Evolutionary conservation across 2,888 invertebrate genomes (phyloP), one percentile per base, ranked within the genome.

Genomic region (Diarsia brunnea): DNA sequence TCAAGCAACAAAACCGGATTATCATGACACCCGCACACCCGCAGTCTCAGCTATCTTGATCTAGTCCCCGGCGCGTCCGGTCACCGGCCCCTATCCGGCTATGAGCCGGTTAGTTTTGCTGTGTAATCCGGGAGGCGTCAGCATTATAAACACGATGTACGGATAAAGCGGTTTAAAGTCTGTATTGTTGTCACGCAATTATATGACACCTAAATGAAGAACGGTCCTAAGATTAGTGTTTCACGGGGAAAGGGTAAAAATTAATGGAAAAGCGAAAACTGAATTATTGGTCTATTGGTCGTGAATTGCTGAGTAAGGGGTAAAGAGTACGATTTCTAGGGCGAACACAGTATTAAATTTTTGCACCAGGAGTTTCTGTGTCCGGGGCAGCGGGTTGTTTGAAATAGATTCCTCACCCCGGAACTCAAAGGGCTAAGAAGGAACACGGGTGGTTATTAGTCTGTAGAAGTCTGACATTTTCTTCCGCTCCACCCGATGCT

Each of bases 31-130:
- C 0, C 14, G 14, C 10, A 77, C 67, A 67, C 67, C 0, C 14
- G 14, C 10, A 53, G 67, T 60, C 27, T 21, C 31, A 31, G 11
- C 67, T 70, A 81, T 71, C 81, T 65, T 27, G 49, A 81, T 81
- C 21, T 68, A 78, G 78, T 69, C 67, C 31, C n/a, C 16, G 24
- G 19, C 21, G 16, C 43, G 31, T 79, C 79, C 79, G 79, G 79
- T 45, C 53, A 66, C 79, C 75, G 60, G 69, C n/a, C 21, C 16
- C 45, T 31, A 63, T 70, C 79, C 79, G 71, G 79, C 19, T 69
- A 43, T 66, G 64, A 55, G 38, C 65, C 66, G 69, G 78, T 19
- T 65, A 51, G 67, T 68, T 73, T 60, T 31, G 43, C 69, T 12
- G 19, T 49, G 45, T 58, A 67, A 78, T 70, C 78, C 73, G 64